Evolutionary conservation across 2,888 invertebrate genomes (phyloP).

Genomic region (Tromatobia lineatoria): DNA sequence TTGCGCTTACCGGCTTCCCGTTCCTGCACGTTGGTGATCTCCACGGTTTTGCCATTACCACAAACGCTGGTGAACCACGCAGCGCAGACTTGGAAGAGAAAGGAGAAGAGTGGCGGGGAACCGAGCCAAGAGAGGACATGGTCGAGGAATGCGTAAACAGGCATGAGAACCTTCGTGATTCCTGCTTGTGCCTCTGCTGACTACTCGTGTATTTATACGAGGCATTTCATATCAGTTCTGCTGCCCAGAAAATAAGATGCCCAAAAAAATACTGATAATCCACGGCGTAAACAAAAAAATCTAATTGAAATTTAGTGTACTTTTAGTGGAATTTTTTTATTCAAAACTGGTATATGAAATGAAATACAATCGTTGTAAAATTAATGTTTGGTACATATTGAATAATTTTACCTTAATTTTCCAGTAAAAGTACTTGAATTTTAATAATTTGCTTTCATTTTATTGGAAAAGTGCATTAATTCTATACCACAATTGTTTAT

Average conservation of each 20-base stretch:
- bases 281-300: too few species aligned
- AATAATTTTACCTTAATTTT: too few species aligned
- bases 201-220: neutral
- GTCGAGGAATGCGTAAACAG: slow-evolving; percentile 65
- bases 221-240: neutral
- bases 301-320: too few species aligned
- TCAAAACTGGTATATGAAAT: too few species aligned
- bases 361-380: too few species aligned
- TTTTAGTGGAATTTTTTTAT: too few species aligned
- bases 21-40: slow-evolving; percentile 4
- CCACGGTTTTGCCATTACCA: slow-evolving; percentile 14
- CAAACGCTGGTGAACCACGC: slow-evolving; percentile 13
- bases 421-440: too few species aligned
- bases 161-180: slow-evolving; percentile 63
- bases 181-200: slow-evolving; percentile 38
- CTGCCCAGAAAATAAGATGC: neutral
- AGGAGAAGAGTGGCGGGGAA: slow-evolving; percentile 54
- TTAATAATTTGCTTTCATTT: too few species aligned
- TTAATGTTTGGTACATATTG: too few species aligned
- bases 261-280: too few species aligned
- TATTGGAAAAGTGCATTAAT: too few species aligned
- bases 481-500: too few species aligned
- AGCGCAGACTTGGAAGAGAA: slow-evolving; percentile 44
- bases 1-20: slow-evolving; percentile 27
- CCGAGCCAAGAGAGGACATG: slow-evolving; percentile 57